Base-by-base conservation (phyloP, 1,140 invertebrate genomes). In the Neodiprion pinetum region DNA sequence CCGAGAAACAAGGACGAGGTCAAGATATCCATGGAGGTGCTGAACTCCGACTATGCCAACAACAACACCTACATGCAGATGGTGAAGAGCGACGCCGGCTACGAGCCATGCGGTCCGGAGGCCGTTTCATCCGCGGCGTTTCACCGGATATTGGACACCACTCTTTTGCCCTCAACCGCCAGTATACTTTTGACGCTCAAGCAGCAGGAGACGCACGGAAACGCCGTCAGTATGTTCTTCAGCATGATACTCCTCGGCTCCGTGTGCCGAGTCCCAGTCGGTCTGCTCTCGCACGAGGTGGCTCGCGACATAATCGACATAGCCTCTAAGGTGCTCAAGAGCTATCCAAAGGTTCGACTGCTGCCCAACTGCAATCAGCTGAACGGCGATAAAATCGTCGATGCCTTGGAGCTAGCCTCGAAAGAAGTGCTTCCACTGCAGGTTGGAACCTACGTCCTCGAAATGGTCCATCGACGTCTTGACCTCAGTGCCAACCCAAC, bases 1-100 rank as follows among this genome's bases (percentile, higher is more conserved):
- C 91, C 92, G 9, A 82, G 81, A 71, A 81, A 86, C 72, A 78
- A 89, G n/a, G 80, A 87, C 50, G 88, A 90, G 71, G 84, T 90
- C 17, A 61, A 84, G 47, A 79, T 90, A 4, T 84, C 90, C 2
- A 86, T 88, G 79, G 79, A 89, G 73, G 88, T 93, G 53, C 77
- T 92, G 53, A 77, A 76, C 28, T 91, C 90, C 0, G 80, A 85
- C 9, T 91, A 91, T 81, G 85, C 89, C 69, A 79, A 80, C 72
- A 81, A 88, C 76, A 87, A 90, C 81, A 49, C 80, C 73, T 83
- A 85, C 82, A 77, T 89, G 85, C 83, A 74, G 77, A 74, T 71
- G 3, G 71, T 90, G 9, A 79, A 83, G n/a, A 73, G 85, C 70
- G 84, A 88, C 21, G 65, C 88, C 5, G 81, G 79, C 9, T 80